A percentile compares a stretch with the other conserved stretches of the same genome.
These are phyloP conservation scores for Aleiodes leptofemur DNA, from an alignment of 2,888 invertebrate genomes.

Conservation along the genomic window DNA sequence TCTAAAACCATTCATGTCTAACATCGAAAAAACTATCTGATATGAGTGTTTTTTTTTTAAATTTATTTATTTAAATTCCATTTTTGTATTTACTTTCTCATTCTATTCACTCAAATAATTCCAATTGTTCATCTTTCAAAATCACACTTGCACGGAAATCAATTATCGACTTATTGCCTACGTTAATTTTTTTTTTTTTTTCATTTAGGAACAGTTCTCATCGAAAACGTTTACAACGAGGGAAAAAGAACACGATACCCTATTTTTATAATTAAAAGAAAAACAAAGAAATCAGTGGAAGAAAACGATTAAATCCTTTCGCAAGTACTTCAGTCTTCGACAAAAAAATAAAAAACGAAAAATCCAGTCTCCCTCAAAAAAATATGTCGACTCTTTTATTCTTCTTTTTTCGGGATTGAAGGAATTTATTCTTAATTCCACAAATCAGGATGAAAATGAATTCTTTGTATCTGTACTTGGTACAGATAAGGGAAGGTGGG, in stretches of 20 bases:
- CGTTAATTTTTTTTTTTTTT: conserved; percentile 54
- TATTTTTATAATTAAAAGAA: conserved; percentile 10
- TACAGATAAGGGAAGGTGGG: too few relatives aligned
- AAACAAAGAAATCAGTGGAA: conserved; percentile 37
- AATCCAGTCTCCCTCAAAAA: conserved; percentile 26
- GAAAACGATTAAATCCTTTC: conserved; percentile 49
- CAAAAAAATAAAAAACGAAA: conserved; percentile 64
- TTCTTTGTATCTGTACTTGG: conserved; percentile 56
- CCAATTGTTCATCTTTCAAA: conserved; percentile 44
- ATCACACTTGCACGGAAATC: conserved; percentile 51
- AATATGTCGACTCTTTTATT: conserved; percentile 29
- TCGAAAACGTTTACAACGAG: conserved; percentile 69
- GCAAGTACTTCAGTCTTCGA: conserved; percentile 72
- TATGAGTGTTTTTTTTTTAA: conserved; percentile 73
- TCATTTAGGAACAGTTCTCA: conserved; percentile 53
- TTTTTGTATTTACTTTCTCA: conserved; percentile 43
- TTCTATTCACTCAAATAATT: conserved; percentile 44
- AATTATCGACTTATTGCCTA: conserved; percentile 72
- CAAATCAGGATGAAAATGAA: conserved; percentile 53
- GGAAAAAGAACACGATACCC: conserved; percentile 50
- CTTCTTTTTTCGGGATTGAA: conserved; percentile 27
- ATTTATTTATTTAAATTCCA: conserved; percentile 46
- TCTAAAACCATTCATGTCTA: conserved; percentile 73
- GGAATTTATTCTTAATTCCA: conserved; percentile 33
- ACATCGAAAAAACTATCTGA: conserved; percentile 75